Conservation (phyloP, 2,888 invertebrate species). For the Lissocephala sabroskyi region DNA sequence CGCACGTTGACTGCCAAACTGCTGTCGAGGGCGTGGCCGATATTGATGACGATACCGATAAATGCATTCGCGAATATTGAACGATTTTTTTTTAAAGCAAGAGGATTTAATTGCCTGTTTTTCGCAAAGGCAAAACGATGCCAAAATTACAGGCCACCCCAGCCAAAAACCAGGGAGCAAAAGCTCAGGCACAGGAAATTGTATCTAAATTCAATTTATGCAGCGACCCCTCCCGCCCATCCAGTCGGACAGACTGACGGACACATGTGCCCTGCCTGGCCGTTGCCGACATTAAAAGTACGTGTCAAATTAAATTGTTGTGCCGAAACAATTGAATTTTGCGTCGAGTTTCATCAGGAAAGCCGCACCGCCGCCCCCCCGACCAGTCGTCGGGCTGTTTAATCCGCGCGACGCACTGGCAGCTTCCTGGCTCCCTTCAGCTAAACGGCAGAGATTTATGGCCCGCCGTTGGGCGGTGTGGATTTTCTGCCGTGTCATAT, state of each 20-base stretch:
- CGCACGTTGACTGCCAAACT: too few species aligned
- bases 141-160: slow-evolving; percentile 2
- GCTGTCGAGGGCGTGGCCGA: slow-evolving; percentile 3
- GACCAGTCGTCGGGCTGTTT: too few species aligned
- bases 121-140: slow-evolving; percentile 2
- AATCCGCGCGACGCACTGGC: not conserved
- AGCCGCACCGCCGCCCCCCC: too few species aligned
- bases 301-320: slow-evolving; percentile 62
- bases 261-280: too few species aligned
- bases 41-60: too few species aligned
- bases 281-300: slow-evolving; percentile 52
- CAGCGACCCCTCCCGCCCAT: slow-evolving; percentile 20
- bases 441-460: slow-evolving; percentile 48
- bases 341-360: slow-evolving; percentile 45
- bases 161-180: not conserved
- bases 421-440: slow-evolving; percentile 15
- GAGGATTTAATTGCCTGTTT: slow-evolving; percentile 17
- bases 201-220: slow-evolving; percentile 63
- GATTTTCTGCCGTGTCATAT: slow-evolving; percentile 12
- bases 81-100: slow-evolving; percentile 27
- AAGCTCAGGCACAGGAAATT: slow-evolving; percentile 47
- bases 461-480: slow-evolving; percentile 14
- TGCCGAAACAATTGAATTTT: slow-evolving; percentile 56
- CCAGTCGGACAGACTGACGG: slow-evolving; percentile 17
- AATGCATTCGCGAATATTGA: slow-evolving; percentile 58